Percentiles rank a stretch among this genome's conserved stretches.
These are phyloP conservation scores for Acrocephalus arundinaceus DNA, from an alignment of 2,113 vertebrate genomes.

Conservation along the genomic window DNA sequence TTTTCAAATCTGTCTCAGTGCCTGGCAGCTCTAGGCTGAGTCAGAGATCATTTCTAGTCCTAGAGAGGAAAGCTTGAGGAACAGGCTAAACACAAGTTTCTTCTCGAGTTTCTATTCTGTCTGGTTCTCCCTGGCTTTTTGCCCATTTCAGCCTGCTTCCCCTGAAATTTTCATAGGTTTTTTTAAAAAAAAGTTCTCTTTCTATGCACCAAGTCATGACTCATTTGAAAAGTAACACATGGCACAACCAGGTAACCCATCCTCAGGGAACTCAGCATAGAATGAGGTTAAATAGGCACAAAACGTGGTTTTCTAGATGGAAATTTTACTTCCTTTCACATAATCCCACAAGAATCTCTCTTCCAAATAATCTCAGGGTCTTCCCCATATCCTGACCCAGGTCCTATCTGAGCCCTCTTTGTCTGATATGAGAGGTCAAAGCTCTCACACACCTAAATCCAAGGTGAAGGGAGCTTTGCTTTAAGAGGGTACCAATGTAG, in stretches of 20 bases:
- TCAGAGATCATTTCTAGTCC: neutral
- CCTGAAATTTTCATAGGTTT: neutral
- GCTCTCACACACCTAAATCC: neutral
- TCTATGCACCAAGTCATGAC: neutral
- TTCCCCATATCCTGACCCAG: neutral
- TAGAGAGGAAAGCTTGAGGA: neutral
- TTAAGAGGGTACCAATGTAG: neutral
- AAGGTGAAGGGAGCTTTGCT: neutral
- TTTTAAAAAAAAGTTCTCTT: neutral
- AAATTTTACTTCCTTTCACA: neutral
- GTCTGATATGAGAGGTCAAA: fast-evolving
- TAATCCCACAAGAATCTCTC: neutral
- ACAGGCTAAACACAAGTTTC: neutral
- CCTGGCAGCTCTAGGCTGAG: neutral
- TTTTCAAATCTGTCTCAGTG: neutral
- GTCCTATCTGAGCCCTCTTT: neutral
- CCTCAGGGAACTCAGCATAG: neutral
- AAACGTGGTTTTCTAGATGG: neutral
- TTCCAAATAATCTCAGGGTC: neutral
- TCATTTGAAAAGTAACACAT: neutral
- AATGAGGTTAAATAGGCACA: neutral
- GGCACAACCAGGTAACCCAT: neutral
- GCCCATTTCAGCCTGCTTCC: neutral
- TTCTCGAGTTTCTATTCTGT: neutral
- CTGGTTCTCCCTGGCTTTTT: neutral